Base-by-base conservation (phyloP, 2,113 vertebrate genomes). In the Trichechus manatus region DNA sequence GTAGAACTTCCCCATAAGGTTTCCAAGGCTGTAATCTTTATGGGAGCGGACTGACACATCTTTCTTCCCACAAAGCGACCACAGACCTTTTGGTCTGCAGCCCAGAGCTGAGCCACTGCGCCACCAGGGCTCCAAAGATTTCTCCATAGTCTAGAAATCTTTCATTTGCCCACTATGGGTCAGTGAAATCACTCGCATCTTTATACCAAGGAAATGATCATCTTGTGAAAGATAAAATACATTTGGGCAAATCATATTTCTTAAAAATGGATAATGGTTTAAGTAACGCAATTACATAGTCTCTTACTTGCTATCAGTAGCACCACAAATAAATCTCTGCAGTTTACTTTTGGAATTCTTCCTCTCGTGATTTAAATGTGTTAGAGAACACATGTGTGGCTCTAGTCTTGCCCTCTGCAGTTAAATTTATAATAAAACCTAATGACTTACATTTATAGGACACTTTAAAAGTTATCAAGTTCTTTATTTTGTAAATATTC, bases 101-200 rank as follows among this genome's bases (percentile, higher is more conserved):
- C 53, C 53, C 53, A 56, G 53, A 13, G 15, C 13, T 17, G 9
- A 56, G 14, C 53, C 53, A 56, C 14, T 56, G 53, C 11, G 10
- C 53, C 11, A 56, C 53, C 53, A 56, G 53, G 53, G 15, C 53
- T 56, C 53, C 53, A 13, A 56, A 56, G 53, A 56, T 11, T 8
- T 47, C 9, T 5, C 1, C 1, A 6, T 5, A 25, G 39, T n/a
- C 27, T 31, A 4, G 3, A 13, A 20, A 5, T 42, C 31, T 70
- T 74, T 17, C 11, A 2, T 2, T 56, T 4, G 0, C 5, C 7
- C 4, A 0, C 22, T 31, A 1, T n/a, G 39, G 14, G 10, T 33
- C 59, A 61, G 39, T 11, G 36, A 80, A 23, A 36, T 29, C 5
- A 20, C 19, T 50, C 3, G 5, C 4, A 36, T 56, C 22, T 80